These are phyloP conservation scores for Megathymus violae DNA, from an alignment of 1,140 invertebrate genomes.

Conservation along the genomic window DNA sequence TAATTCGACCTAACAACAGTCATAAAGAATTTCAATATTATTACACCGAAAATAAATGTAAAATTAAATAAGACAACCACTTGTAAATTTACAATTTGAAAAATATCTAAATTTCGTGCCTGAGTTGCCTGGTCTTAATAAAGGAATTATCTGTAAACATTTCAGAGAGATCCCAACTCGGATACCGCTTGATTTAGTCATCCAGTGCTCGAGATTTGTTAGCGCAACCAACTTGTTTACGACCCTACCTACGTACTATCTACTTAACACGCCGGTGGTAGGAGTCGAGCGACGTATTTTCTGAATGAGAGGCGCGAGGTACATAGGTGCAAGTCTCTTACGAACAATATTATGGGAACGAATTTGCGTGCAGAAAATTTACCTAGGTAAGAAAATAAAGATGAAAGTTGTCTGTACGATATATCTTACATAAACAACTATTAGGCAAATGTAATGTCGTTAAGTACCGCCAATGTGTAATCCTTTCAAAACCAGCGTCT, in stretches of 20 bases:
- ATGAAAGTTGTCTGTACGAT: too few relatives aligned
- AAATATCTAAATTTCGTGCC: too few relatives aligned
- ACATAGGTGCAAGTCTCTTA: background rate
- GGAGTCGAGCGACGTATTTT: constrained; percentile 45
- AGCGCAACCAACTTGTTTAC: constrained; percentile 58
- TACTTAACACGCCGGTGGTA: constrained; percentile 45
- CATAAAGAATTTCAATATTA: too few relatives aligned
- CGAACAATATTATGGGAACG: constrained; percentile 6
- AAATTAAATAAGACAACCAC: too few relatives aligned
- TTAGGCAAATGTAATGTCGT: too few relatives aligned
- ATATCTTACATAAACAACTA: constrained; percentile 1
- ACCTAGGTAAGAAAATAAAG: too few relatives aligned
- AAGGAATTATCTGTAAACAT: constrained; percentile 44
- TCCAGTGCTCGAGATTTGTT: constrained; percentile 62
- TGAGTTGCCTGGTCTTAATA: constrained; percentile 38
- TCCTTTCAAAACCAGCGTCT: constrained; percentile 29
- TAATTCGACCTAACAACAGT: too few relatives aligned
- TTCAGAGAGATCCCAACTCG: constrained; percentile 51
- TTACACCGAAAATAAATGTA: too few relatives aligned
- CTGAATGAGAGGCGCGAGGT: constrained; percentile 24
- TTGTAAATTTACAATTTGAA: too few relatives aligned
- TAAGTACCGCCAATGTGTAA: constrained; percentile 14
- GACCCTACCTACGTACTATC: constrained; percentile 41
- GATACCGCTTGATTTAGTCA: constrained; percentile 74
- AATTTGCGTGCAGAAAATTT: constrained; percentile 1